Evolutionary conservation across 2,797 vertebrate genomes (phyloP).

Genomic region (Galaxias olidus): DNA sequence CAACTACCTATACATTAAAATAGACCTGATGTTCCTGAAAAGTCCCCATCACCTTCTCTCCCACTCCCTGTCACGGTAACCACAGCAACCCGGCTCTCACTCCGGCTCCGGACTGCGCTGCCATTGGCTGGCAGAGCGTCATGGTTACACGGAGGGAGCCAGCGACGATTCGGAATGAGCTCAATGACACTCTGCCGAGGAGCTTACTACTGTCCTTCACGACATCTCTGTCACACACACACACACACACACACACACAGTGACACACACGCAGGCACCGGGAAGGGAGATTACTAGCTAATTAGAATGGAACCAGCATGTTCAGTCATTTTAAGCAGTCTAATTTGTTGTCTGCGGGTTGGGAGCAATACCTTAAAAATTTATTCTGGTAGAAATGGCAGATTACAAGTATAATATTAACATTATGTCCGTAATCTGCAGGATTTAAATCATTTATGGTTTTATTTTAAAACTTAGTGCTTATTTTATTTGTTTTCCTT

Average conservation of each 20-base stretch:
- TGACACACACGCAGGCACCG: too few relatives aligned
- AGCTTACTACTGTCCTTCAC: slow-evolving; percentile 68
- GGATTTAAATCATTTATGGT: too few relatives aligned
- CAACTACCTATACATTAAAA: slow-evolving; percentile 15
- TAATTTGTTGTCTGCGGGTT: too few relatives aligned
- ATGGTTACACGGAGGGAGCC: slow-evolving; percentile 67
- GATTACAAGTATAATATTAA: too few relatives aligned
- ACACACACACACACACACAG: background rate
- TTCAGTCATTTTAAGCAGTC: too few relatives aligned
- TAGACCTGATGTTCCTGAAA: slow-evolving; percentile 39
- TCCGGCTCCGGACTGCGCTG: slow-evolving; percentile 41
- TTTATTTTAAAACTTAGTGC: too few relatives aligned
- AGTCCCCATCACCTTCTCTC: slow-evolving; percentile 27
- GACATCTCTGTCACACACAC: slow-evolving; percentile 27
- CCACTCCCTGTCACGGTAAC: slow-evolving; percentile 61
- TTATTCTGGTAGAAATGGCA: too few relatives aligned
- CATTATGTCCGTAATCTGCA: too few relatives aligned
- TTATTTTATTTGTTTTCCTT: too few relatives aligned
- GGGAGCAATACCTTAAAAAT: too few relatives aligned
- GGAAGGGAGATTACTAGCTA: too few relatives aligned
- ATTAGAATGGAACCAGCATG: too few relatives aligned
- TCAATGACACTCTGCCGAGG: slow-evolving; percentile 62
- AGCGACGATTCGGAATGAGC: slow-evolving; percentile 72
- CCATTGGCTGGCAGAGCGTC: slow-evolving; percentile 63
- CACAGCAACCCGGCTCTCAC: slow-evolving; percentile 70